A percentile compares a stretch with the other conserved stretches of the same genome.
phyloP scores from a whole-genome alignment of 1,140 invertebrate genomes.

The Drosophila varians region DNA sequence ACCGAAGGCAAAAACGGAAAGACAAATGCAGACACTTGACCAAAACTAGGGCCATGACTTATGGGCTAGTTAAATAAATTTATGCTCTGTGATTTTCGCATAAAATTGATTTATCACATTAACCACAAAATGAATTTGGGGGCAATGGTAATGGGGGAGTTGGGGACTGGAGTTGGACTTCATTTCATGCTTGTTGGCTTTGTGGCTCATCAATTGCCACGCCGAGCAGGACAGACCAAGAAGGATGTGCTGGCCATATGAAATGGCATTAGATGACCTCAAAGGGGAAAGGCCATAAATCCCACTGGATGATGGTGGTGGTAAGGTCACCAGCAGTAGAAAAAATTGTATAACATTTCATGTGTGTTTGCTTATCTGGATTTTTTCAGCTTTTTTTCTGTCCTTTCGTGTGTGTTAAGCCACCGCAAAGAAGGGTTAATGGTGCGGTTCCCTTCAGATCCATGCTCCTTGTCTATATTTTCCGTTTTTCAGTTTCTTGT shows the following conservation, averaged over 20 bases:
- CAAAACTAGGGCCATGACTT: slow-evolving; percentile 61
- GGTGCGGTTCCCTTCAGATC: slow-evolving; percentile 41
- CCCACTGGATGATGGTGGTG: slow-evolving; percentile 43
- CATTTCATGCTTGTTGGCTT: slow-evolving; percentile 81
- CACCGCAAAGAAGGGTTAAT: slow-evolving; percentile 77
- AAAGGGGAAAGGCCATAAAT: slow-evolving; percentile 66
- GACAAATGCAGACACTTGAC: slow-evolving; percentile 14
- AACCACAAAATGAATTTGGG: slow-evolving; percentile 64
- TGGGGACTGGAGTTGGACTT: slow-evolving; percentile 52
- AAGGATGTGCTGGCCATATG: slow-evolving; percentile 46
- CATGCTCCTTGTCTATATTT: background rate
- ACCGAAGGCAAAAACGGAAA: slow-evolving; percentile 8
- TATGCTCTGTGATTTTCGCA: slow-evolving; percentile 81
- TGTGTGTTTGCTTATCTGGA: slow-evolving; percentile 12
- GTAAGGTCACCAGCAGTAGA: slow-evolving; percentile 46
- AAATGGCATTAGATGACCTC: slow-evolving; percentile 73
- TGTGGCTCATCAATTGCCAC: slow-evolving; percentile 75
- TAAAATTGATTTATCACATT: slow-evolving; percentile 82
- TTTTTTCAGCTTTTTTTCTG: background rate
- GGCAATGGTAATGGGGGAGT: slow-evolving; percentile 26
- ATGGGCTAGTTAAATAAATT: slow-evolving; percentile 81
- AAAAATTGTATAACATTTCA: slow-evolving; percentile 48
- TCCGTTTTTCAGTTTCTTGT: background rate
- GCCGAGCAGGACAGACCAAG: slow-evolving; percentile 17
- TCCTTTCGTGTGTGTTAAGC: slow-evolving; percentile 46